Evolutionary conservation across 1,140 invertebrate species (phyloP).

Genomic region (Diplogasteroides magnus): DNA sequence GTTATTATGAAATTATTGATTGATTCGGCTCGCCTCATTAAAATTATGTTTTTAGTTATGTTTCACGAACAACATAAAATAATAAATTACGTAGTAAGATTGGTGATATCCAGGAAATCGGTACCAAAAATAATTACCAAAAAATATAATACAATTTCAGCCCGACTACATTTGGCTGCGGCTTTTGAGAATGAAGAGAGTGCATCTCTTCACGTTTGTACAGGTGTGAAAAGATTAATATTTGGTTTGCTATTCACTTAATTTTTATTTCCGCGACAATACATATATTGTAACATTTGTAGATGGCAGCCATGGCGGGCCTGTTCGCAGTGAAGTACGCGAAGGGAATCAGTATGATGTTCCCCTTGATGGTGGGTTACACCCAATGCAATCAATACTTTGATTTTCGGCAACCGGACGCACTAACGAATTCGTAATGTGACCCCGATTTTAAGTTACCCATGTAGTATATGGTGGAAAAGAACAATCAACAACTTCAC

Average conservation of each 20-base stretch:
- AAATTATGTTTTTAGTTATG: too few relatives aligned
- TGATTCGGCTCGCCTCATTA: too few relatives aligned
- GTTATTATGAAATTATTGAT: too few relatives aligned
- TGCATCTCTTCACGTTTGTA: slow-evolving; percentile 39
- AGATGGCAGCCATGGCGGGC: slow-evolving; percentile 34
- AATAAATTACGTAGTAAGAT: too few relatives aligned
- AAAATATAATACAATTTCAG: slow-evolving; percentile 60
- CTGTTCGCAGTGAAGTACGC: slow-evolving; percentile 45
- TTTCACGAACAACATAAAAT: too few relatives aligned
- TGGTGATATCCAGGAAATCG: too few relatives aligned
- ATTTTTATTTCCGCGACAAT: too few relatives aligned
- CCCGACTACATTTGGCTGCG: slow-evolving; percentile 93
- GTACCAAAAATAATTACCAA: background rate
- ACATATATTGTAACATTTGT: too few relatives aligned
- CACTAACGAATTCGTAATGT: too few relatives aligned
- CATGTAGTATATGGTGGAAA: too few relatives aligned
- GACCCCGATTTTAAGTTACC: too few relatives aligned
- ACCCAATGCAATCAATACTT: background rate
- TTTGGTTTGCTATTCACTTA: slow-evolving; percentile 1
- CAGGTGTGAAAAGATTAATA: background rate
- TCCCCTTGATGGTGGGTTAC: slow-evolving; percentile 28
- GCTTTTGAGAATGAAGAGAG: slow-evolving; percentile 61
- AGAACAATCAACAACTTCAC: too few relatives aligned
- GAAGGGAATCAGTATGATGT: slow-evolving; percentile 34
- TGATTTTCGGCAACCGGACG: background rate